Conservation (phyloP, 2,888 invertebrate species). For the Morpho deidamia region DNA sequence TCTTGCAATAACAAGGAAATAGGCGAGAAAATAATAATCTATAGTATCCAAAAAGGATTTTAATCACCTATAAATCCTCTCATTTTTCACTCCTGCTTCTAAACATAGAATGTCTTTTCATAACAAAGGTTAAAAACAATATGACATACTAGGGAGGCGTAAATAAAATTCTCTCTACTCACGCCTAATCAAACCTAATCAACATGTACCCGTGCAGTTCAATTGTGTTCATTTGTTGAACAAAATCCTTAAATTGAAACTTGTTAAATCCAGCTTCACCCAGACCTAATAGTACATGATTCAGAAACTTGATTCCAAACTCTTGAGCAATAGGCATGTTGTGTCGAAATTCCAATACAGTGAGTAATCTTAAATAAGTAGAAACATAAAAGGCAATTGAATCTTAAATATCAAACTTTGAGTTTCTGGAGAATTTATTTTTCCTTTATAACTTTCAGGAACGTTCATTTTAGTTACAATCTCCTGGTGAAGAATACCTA, state of each 20-base stretch:
- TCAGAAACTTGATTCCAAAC: slow-evolving; percentile 21
- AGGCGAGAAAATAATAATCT: background rate
- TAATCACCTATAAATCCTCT: too few relatives aligned
- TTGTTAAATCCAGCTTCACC: slow-evolving; percentile 49
- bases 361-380: slow-evolving; percentile 2
- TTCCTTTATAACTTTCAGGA: background rate
- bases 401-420: background rate
- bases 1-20: background rate
- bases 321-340: slow-evolving; percentile 11
- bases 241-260: slow-evolving; percentile 60
- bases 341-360: slow-evolving; percentile 5
- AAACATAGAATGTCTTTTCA: too few relatives aligned
- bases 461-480: too few relatives aligned
- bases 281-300: slow-evolving; percentile 29
- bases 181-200: slow-evolving; percentile 34
- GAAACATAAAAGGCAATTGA: background rate
- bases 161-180: background rate
- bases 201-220: slow-evolving; percentile 36
- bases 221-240: slow-evolving; percentile 64
- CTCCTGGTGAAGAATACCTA: too few relatives aligned
- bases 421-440: background rate
- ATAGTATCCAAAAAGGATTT: background rate
- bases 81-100: too few relatives aligned
- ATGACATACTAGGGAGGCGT: background rate
- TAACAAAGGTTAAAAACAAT: background rate